These are phyloP conservation scores for Leucosticte australis DNA, from an alignment of 2,113 vertebrate genomes.

Conservation along the genomic window DNA sequence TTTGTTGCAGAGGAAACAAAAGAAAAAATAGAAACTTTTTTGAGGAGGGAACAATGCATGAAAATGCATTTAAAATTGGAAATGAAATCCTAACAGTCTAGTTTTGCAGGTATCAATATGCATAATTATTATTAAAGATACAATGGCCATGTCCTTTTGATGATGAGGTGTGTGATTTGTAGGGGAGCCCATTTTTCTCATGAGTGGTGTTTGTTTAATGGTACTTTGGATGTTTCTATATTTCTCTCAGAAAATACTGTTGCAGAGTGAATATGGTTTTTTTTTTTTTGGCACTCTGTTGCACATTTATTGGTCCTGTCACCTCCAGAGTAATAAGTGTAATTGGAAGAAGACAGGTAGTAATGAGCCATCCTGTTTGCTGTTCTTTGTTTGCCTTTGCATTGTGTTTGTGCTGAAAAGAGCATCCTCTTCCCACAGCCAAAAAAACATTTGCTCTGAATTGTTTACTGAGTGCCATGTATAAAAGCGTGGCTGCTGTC, in stretches of 20 bases:
- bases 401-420: background rate
- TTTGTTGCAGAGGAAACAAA: background rate
- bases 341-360: background rate
- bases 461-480: slow-evolving; percentile 7
- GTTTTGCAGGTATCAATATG: background rate
- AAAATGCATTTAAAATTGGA: background rate
- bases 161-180: background rate
- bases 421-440: slow-evolving; percentile 34
- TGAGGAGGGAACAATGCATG: background rate
- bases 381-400: background rate
- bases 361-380: background rate
- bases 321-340: background rate
- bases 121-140: background rate
- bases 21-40: background rate
- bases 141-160: background rate
- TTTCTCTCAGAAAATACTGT: background rate
- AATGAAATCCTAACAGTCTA: background rate
- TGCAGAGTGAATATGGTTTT: background rate
- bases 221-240: background rate
- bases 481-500: slow-evolving; percentile 8
- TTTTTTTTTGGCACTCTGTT: background rate
- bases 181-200: background rate
- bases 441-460: background rate
- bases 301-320: background rate
- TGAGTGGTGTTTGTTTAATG: background rate